A percentile compares a stretch with the other conserved stretches of the same genome.
Evolutionary conservation across 2,113 vertebrate species (phyloP).

Genomic region (Leuciscus idus): DNA sequence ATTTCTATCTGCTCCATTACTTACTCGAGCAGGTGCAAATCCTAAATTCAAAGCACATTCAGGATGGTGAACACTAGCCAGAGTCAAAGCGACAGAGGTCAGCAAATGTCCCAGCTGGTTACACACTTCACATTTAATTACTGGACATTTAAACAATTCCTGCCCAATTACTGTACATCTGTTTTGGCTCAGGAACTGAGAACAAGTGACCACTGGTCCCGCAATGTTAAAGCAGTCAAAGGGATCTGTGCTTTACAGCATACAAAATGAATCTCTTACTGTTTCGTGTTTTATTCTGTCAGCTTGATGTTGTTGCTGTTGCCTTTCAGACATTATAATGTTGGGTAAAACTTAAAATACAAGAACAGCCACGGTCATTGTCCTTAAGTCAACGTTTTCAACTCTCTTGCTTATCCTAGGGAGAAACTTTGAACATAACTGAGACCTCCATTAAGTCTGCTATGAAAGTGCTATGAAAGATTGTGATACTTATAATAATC

Average conservation of each 20-base stretch:
- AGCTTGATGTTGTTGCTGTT: neutral
- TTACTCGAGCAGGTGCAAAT: conserved; percentile 39
- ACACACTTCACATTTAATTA: conserved; percentile 55
- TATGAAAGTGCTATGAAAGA: neutral
- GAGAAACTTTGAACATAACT: neutral
- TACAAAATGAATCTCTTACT: neutral
- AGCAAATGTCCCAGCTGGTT: conserved; percentile 54
- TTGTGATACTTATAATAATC: neutral
- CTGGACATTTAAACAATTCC: conserved; percentile 58
- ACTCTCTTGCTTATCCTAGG: neutral
- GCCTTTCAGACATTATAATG: neutral
- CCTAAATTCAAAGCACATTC: conserved; percentile 49
- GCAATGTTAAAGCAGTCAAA: conserved; percentile 44
- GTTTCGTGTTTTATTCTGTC: conserved; percentile 14
- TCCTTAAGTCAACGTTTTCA: neutral
- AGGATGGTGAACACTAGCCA: conserved; percentile 40
- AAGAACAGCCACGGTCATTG: too few relatives aligned
- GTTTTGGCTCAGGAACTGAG: conserved; percentile 36
- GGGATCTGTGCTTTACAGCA: conserved; percentile 27
- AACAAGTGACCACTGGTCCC: conserved; percentile 34
- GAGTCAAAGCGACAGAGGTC: conserved; percentile 48
- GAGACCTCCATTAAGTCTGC: neutral
- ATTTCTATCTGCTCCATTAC: conserved; percentile 13
- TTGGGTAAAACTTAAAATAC: neutral
- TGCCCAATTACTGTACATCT: conserved; percentile 59